Base-by-base conservation (phyloP, 92 coral and sea anemone species). In the Virgularia gustaviana region DNA sequence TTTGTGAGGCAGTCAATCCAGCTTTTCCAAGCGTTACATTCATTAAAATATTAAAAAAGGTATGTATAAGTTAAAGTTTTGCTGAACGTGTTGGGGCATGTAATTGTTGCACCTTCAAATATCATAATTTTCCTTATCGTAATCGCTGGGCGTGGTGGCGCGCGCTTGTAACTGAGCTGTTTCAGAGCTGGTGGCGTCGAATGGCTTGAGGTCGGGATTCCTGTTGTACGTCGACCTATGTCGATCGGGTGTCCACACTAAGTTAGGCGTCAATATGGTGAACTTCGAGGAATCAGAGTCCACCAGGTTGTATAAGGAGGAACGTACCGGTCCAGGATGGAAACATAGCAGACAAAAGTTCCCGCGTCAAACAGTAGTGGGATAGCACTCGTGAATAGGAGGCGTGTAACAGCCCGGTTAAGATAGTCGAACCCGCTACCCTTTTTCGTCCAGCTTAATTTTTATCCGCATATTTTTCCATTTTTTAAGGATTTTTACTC, bases 291-390 rank as follows among this genome's bases (percentile, higher is more conserved):
- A 76, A 31, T 55, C 80, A 20, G 34, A 59, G 65, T 55, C 9
- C 28, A 71, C 96, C 90, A 89, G 96, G 96, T 90, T 90, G 83
- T 76, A 78, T 88, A 90, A 90, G 68, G 94, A 90, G 97, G 90
- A 90, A 88, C 90, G 90, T 55, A 90, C 73, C 80, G 95, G 97
- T 89, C 90, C 97, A 90, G 97, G 97, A 92, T 88, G 97, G 97
- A 90, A 90, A 90, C 97, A 88, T 92, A 90, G 95, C 97, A 90
- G 97, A 92, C 95, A 90, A 90, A 90, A 90, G 97, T 90, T 90
- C 88, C 97, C 95, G 90, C 97, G 97, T 90, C 91, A 83, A 77
- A 88, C 95, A 90, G 95, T 90, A 90, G 97, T 88, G 90, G 97
- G 97, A 90, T 83, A 85, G 97, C 97, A 90, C 72, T 88, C 80